Percentiles rank a stretch among this genome's conserved stretches.
Evolutionary conservation across 2,888 invertebrate genomes (phyloP).

Genomic region (Busseola fusca): DNA sequence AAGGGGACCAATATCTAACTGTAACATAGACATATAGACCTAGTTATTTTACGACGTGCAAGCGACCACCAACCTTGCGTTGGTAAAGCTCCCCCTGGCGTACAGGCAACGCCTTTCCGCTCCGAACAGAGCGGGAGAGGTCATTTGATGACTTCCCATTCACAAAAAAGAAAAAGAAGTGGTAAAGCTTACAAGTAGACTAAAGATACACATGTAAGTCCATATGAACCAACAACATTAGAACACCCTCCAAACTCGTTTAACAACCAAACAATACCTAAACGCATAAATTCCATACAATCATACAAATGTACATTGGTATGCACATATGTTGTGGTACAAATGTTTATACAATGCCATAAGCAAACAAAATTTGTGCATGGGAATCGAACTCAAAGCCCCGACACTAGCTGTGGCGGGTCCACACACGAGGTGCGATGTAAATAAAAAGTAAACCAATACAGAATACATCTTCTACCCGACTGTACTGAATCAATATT

Average conservation of each 20-base stretch:
- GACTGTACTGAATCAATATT: slow-evolving; percentile 53
- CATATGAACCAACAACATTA: slow-evolving; percentile 16
- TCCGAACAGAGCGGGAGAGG: too few species aligned
- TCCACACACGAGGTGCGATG: slow-evolving; percentile 50
- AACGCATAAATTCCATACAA: slow-evolving; percentile 27
- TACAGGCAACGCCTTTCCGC: too few species aligned
- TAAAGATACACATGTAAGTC: slow-evolving; percentile 9
- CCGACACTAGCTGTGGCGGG: slow-evolving; percentile 27
- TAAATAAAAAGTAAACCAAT: too few species aligned
- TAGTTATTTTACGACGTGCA: not conserved
- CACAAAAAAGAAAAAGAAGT: too few species aligned
- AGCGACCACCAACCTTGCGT: not conserved
- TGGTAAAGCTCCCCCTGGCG: too few species aligned
- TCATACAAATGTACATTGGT: slow-evolving; percentile 33
- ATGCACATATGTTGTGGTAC: too few species aligned
- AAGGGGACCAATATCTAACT: too few species aligned
- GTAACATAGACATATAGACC: not conserved
- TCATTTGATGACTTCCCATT: too few species aligned
- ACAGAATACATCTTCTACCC: slow-evolving; percentile 26
- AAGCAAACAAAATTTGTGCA: slow-evolving; percentile 51
- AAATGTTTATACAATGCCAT: slow-evolving; percentile 52
- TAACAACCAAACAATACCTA: slow-evolving; percentile 40
- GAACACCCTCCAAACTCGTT: slow-evolving; percentile 28
- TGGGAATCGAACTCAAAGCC: slow-evolving; percentile 53
- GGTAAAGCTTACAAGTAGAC: too few species aligned